These are phyloP conservation scores for Bufo bufo DNA, from an alignment of 2,113 vertebrate genomes.

Conservation along the genomic window DNA sequence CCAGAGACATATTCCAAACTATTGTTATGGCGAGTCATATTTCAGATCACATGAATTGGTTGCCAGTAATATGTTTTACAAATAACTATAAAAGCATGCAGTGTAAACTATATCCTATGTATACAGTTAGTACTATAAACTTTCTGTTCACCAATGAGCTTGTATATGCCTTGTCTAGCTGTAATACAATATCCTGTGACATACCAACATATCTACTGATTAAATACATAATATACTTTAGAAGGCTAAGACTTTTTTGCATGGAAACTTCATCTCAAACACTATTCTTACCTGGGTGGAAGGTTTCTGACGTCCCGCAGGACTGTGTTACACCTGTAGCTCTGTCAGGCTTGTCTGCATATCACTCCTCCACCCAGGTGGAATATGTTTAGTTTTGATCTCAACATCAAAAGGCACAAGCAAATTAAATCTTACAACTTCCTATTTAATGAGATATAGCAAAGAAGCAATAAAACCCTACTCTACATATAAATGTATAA, in stretches of 20 bases:
- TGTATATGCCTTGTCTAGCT: background rate
- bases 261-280: background rate
- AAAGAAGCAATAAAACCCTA: conserved; percentile 9
- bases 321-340: background rate
- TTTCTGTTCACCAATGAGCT: background rate
- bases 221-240: no score
- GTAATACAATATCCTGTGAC: background rate
- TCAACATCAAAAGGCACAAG: conserved; percentile 31
- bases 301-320: background rate
- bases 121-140: no score
- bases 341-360: background rate
- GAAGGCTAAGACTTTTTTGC: no score
- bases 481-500: background rate
- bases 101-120: background rate
- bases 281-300: conserved; percentile 18
- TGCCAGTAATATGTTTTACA: background rate
- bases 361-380: conserved; percentile 28
- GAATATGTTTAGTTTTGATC: conserved; percentile 31
- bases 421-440: conserved; percentile 31
- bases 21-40: background rate
- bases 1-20: background rate
- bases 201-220: no score
- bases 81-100: background rate
- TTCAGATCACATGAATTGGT: background rate
- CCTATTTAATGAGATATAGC: conserved; percentile 13